Evolutionary conservation across 37 sponge, comb jelly and placozoan genomes (phyloP), one percentile per base, ranked within the genome.

Genomic region (Chondrilla cf. caribensis): DNA sequence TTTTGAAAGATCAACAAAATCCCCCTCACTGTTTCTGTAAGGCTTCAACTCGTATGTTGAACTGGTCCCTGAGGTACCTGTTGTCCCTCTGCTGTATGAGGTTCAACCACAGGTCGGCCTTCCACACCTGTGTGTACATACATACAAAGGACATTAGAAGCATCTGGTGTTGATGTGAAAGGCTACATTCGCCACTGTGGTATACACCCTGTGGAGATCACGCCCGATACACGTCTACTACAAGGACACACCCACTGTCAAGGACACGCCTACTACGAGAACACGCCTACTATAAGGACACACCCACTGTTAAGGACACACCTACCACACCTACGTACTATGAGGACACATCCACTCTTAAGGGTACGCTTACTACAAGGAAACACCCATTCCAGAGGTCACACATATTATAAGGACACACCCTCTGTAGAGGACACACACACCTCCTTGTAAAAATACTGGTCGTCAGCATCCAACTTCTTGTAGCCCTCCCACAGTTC

Each of bases 81-180:
- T 19, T 32, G 38, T 21, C 44, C 6, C 76, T 73, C 43, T 73
- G 76, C 11, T 73, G 36, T 22, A 73, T 73, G 7, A 73, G 42
- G 44, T 73, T 73, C 38, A 37, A 40, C 76, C 76, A 73, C 43
- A 42, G 31, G 44, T 73, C 76, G 2, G 42, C 76, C 24, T 73
- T 73, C 41, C 44, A 39, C 76, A 73, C 43, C 76, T 73, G 44
- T 11, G n/a, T n/a, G n/a, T n/a, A n/a, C n/a, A n/a, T n/a, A n/a
- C n/a, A n/a, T n/a, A n/a, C n/a, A n/a, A n/a, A n/a, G n/a, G n/a
- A n/a, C n/a, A n/a, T n/a, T n/a, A n/a, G n/a, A n/a, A n/a, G n/a
- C n/a, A n/a, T n/a, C n/a, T n/a, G n/a, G n/a, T n/a, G n/a, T n/a
- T n/a, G n/a, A n/a, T n/a, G n/a, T n/a, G n/a, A n/a, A n/a, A n/a